phyloP scores from a whole-genome alignment of 2,888 invertebrate species.

The Andrena hattorfiana region DNA sequence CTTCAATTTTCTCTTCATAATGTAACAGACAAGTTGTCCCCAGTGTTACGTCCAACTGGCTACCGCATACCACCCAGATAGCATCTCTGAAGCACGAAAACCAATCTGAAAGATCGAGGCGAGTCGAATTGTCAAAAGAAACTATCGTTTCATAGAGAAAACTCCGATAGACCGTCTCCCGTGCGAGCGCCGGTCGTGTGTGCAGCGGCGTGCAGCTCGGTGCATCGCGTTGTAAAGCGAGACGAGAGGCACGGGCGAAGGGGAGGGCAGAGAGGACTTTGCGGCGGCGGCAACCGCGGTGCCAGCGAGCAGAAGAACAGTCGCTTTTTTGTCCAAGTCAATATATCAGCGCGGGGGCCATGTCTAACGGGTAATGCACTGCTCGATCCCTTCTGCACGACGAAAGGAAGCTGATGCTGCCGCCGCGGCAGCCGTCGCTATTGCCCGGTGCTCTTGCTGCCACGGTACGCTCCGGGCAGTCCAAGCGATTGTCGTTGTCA shows the following conservation, averaged over 20 bases:
- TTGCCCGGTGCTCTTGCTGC: constrained; percentile 41
- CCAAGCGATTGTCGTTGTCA: constrained; percentile 69
- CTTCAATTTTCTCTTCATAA: not conserved
- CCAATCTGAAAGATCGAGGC: constrained; percentile 58
- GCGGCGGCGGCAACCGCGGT: constrained; percentile 67
- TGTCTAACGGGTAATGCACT: constrained; percentile 84
- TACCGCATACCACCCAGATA: not conserved
- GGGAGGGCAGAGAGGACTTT: constrained; percentile 44
- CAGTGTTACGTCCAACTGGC: not conserved
- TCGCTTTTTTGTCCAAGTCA: constrained; percentile 82
- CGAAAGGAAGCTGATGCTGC: constrained; percentile 66
- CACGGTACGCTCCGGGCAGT: constrained; percentile 66
- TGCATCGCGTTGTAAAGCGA: constrained; percentile 57
- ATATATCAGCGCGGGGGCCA: constrained; percentile 83
- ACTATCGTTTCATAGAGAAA: constrained; percentile 51
- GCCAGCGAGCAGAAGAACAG: constrained; percentile 78
- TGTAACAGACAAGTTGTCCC: not conserved
- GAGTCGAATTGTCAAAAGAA: constrained; percentile 62
- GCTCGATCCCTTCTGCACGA: constrained; percentile 75
- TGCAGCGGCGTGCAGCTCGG: constrained; percentile 23
- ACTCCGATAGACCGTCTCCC: constrained; percentile 65
- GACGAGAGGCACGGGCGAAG: constrained; percentile 35
- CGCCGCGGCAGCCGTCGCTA: constrained; percentile 34
- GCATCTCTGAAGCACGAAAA: constrained; percentile 46
- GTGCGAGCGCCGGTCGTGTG: constrained; percentile 12